Evolutionary conservation across 2,888 invertebrate genomes (phyloP).

Genomic region (Apodemia hepburni): DNA sequence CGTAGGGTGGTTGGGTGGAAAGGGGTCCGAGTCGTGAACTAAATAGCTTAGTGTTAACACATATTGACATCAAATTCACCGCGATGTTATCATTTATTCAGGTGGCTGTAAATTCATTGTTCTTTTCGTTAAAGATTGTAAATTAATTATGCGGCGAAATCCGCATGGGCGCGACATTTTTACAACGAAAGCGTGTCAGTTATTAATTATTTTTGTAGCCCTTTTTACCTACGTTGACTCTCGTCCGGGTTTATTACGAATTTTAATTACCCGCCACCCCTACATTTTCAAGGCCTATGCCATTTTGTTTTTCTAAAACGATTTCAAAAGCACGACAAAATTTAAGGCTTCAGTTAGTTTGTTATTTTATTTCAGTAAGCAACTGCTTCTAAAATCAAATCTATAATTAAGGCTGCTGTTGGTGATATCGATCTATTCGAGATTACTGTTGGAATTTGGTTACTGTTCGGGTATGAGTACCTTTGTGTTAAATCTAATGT

Average conservation of each 20-base stretch:
- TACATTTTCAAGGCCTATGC: constrained; percentile 36
- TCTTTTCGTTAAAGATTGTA: constrained; percentile 54
- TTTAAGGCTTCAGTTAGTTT: not conserved
- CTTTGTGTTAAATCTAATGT: too few species aligned
- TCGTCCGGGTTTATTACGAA: constrained; percentile 64
- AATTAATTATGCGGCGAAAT: constrained; percentile 41
- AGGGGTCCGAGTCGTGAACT: constrained; percentile 75
- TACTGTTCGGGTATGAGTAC: too few species aligned
- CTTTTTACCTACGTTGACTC: constrained; percentile 68
- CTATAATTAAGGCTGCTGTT: too few species aligned
- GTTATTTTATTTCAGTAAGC: too few species aligned
- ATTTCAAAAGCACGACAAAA: not conserved
- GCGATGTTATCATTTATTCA: constrained; percentile 79
- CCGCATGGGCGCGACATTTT: constrained; percentile 42
- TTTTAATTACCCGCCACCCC: constrained; percentile 61
- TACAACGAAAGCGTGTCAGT: constrained; percentile 49
- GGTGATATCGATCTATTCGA: too few species aligned
- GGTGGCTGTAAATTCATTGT: constrained; percentile 69
- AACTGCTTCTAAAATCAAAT: too few species aligned
- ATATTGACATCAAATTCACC: constrained; percentile 80
- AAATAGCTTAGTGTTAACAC: constrained; percentile 81
- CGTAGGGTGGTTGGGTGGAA: constrained; percentile 45
- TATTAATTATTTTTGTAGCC: constrained; percentile 67
- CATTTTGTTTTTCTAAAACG: constrained; percentile 23
- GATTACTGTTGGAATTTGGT: too few species aligned